A percentile compares a stretch with the other conserved stretches of the same genome.
Conservation (phyloP, 2,113 vertebrate genomes). For the Recurvirostra avosetta region DNA sequence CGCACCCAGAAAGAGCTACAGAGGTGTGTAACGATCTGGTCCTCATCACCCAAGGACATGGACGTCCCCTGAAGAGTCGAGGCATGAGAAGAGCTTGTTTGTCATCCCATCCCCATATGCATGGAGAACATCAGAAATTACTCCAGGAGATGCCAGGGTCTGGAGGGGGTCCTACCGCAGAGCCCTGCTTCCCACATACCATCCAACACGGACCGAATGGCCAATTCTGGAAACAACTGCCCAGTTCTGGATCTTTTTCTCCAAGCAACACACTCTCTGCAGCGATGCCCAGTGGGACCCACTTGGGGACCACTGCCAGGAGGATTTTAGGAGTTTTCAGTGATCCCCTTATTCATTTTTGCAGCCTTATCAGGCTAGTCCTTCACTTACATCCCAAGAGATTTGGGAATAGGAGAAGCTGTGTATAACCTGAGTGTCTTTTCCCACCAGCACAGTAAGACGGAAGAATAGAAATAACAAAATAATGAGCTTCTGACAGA, state of each 20-base stretch:
- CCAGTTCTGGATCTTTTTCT: not conserved
- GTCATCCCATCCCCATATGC: not conserved
- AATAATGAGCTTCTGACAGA: slow-evolving; percentile 37
- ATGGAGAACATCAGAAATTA: not conserved
- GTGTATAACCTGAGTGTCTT: not conserved
- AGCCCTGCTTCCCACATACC: accelerated
- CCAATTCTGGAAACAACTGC: not conserved
- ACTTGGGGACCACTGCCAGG: not conserved
- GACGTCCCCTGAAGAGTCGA: not conserved
- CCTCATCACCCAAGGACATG: accelerated
- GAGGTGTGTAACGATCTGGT: not conserved
- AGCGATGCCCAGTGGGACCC: not conserved
- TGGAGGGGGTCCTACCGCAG: not conserved
- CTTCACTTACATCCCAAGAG: not conserved
- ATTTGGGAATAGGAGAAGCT: not conserved
- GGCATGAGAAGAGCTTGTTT: not conserved
- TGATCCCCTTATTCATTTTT: not conserved
- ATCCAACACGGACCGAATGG: not conserved
- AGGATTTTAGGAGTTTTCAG: not conserved
- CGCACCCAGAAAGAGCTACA: accelerated
- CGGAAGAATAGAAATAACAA: not conserved
- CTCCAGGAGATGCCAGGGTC: not conserved
- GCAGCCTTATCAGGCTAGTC: not conserved
- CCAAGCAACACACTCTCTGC: not conserved
- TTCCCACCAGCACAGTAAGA: not conserved